Evolutionary conservation across 37 sponge, comb jelly and placozoan genomes (phyloP).

Genomic region (Halichondria panicea): DNA sequence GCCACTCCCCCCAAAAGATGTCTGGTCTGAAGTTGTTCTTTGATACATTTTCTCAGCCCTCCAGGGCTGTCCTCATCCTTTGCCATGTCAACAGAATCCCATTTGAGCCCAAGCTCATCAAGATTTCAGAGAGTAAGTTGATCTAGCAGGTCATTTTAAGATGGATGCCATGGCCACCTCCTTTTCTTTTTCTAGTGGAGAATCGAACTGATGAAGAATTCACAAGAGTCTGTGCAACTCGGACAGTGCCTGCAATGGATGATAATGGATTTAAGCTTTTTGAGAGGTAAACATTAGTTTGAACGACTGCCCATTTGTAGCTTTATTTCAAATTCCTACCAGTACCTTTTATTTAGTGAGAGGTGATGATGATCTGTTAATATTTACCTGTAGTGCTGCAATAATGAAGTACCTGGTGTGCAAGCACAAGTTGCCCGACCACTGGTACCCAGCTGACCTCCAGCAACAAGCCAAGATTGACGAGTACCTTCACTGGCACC

Average conservation of each 20-base stretch:
- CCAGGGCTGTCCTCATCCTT: conserved; percentile 68
- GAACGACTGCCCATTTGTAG: too few relatives aligned
- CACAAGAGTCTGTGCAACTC: conserved; percentile 19
- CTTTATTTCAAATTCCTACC: too few relatives aligned
- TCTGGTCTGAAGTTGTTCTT: conserved; percentile 37
- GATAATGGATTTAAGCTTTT: conserved; percentile 54
- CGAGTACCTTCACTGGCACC: conserved; percentile 79
- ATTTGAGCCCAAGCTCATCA: conserved; percentile 28
- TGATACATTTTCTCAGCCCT: conserved; percentile 64
- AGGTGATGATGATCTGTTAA: too few relatives aligned
- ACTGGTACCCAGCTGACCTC: conserved; percentile 72
- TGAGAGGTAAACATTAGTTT: conserved; percentile 50
- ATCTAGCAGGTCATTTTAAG: neutral
- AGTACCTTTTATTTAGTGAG: too few relatives aligned
- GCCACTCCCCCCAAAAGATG: neutral
- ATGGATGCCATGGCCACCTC: too few relatives aligned
- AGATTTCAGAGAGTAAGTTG: conserved; percentile 47
- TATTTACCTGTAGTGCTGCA: conserved; percentile 36
- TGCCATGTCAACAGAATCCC: conserved; percentile 58
- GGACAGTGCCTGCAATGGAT: conserved; percentile 43
- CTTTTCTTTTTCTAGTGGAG: conserved; percentile 17
- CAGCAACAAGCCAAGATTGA: conserved; percentile 54
- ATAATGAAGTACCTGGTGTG: conserved; percentile 65
- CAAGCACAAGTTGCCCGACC: conserved; percentile 65
- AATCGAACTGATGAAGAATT: conserved; percentile 30